Evolutionary conservation across 2,888 invertebrate species (phyloP).

Genomic region (Aphrophora alni): DNA sequence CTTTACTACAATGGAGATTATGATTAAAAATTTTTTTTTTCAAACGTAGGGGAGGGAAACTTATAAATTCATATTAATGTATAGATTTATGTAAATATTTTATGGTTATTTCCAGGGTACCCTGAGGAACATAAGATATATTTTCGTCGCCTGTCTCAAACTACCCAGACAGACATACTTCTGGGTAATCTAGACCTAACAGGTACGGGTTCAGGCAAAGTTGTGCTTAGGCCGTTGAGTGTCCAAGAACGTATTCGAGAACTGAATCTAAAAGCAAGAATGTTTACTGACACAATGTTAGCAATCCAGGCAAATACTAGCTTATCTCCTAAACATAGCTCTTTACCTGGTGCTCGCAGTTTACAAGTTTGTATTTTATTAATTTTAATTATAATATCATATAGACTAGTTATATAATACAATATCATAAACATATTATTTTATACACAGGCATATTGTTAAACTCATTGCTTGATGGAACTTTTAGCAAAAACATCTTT

Average conservation of each 20-base stretch:
- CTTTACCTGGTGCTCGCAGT: constrained; percentile 54
- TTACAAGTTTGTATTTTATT: constrained; percentile 50
- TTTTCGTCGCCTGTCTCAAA: constrained; percentile 58
- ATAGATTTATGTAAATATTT: too few species aligned
- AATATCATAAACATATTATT: constrained; percentile 42
- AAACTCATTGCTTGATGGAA: not conserved
- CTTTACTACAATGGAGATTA: too few species aligned
- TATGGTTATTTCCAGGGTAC: constrained; percentile 48
- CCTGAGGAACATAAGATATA: constrained; percentile 57
- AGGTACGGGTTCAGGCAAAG: constrained; percentile 54
- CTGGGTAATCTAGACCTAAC: constrained; percentile 58
- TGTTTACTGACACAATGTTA: constrained; percentile 60
- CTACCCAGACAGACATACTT: constrained; percentile 59
- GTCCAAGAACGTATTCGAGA: constrained; percentile 60
- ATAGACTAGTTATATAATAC: too few species aligned
- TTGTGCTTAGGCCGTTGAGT: constrained; percentile 57
- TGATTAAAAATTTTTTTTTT: too few species aligned
- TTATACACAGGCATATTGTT: not conserved
- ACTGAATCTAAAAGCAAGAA: constrained; percentile 59
- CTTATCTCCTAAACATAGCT: constrained; percentile 52
- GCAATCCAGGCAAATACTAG: constrained; percentile 55
- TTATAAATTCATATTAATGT: too few species aligned
- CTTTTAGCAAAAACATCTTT: too few species aligned
- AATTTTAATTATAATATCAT: not conserved
- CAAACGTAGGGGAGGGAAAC: too few species aligned